These are phyloP conservation scores for Notospermus geniculatus DNA, from an alignment of 1,140 invertebrate species.

Conservation along the genomic window DNA sequence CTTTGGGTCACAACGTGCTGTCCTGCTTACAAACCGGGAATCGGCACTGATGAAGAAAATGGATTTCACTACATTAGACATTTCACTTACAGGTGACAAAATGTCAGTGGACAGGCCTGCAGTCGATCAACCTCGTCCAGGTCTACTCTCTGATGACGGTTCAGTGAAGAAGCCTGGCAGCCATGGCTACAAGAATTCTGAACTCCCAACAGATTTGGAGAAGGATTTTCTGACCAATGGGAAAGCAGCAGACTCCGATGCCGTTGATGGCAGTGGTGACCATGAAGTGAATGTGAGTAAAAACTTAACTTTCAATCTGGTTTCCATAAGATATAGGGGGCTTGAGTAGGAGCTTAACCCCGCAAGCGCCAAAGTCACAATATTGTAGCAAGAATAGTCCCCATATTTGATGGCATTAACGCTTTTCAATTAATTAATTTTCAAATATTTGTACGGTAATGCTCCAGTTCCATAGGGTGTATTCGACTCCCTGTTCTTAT, in stretches of 20 bases:
- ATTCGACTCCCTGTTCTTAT: too few species aligned
- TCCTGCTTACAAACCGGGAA: slow-evolving; percentile 10
- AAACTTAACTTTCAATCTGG: too few species aligned
- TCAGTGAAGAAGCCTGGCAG: not conserved
- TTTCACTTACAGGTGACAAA: not conserved
- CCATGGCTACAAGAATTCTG: not conserved
- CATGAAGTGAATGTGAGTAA: not conserved
- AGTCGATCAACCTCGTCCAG: not conserved
- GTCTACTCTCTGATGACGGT: not conserved
- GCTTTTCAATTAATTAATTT: too few species aligned
- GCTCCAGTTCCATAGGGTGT: too few species aligned
- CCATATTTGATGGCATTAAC: too few species aligned
- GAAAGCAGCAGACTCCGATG: not conserved
- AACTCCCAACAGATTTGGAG: not conserved
- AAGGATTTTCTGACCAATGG: not conserved
- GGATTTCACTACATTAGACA: not conserved
- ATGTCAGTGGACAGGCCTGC: not conserved
- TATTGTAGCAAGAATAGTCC: too few species aligned
- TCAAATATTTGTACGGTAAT: too few species aligned
- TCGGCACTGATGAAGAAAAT: not conserved
- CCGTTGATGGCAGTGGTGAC: not conserved
- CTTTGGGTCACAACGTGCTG: too few species aligned
- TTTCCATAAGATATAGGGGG: too few species aligned
- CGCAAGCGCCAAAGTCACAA: too few species aligned
- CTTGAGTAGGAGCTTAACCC: too few species aligned